A percentile compares a stretch with the other conserved stretches of the same genome.
phyloP scores from a whole-genome alignment of 2,113 vertebrate genomes.

The Haemorhous mexicanus region DNA sequence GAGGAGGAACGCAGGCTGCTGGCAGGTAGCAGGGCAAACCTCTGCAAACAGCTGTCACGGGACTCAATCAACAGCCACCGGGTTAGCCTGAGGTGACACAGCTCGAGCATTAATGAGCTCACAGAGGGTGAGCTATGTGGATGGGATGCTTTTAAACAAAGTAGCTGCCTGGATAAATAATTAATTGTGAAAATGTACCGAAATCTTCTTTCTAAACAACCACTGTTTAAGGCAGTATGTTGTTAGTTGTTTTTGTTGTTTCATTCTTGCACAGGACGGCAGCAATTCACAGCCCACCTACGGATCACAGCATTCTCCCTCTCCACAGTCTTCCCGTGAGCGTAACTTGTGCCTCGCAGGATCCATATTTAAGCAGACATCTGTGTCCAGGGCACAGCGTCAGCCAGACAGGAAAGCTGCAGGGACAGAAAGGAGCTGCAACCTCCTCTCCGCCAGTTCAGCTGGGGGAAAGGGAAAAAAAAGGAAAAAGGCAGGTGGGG shows the following conservation, averaged over 20 bases:
- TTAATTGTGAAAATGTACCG: background rate
- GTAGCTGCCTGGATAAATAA: background rate
- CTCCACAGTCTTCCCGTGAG: background rate
- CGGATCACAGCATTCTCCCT: background rate
- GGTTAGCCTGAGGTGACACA: background rate
- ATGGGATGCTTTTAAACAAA: fast-evolving
- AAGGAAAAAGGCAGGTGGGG: background rate
- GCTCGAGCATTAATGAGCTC: background rate
- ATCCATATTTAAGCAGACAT: background rate
- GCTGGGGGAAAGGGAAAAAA: background rate
- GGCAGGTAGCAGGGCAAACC: background rate
- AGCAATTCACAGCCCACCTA: background rate
- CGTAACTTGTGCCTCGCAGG: background rate
- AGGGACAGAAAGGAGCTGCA: slow-evolving; percentile 7
- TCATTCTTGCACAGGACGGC: background rate
- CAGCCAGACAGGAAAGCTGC: slow-evolving; percentile 45
- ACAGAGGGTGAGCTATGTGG: background rate
- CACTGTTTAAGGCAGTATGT: background rate
- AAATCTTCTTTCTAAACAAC: background rate
- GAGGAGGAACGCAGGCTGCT: background rate
- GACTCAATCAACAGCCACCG: background rate
- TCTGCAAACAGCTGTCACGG: slow-evolving; percentile 9
- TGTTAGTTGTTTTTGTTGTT: background rate
- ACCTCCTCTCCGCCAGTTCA: background rate
- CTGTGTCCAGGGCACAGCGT: slow-evolving; percentile 21